These are phyloP conservation scores for Fundulus diaphanus DNA, from an alignment of 2,797 vertebrate genomes.

Conservation along the genomic window DNA sequence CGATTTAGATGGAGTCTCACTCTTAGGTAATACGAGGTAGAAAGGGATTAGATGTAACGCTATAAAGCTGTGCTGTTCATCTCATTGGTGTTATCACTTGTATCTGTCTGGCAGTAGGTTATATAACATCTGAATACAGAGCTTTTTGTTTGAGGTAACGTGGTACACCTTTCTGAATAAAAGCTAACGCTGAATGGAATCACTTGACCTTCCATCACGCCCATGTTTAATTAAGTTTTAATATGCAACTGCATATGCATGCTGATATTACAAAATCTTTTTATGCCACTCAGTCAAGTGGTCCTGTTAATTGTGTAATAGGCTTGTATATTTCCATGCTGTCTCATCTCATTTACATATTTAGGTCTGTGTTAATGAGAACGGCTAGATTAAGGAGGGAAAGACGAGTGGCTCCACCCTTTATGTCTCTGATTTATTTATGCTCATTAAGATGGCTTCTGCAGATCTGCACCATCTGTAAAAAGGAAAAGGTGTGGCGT, in stretches of 20 bases:
- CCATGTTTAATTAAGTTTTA: background rate
- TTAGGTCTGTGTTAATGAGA: slow-evolving; percentile 68
- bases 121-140: slow-evolving; percentile 40
- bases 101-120: slow-evolving; percentile 31
- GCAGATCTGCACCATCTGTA: slow-evolving; percentile 41
- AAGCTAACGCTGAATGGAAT: background rate
- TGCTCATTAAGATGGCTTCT: slow-evolving; percentile 51
- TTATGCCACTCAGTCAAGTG: slow-evolving; percentile 75
- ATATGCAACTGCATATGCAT: slow-evolving; percentile 37
- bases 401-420: slow-evolving; percentile 50
- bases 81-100: slow-evolving; percentile 37
- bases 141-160: slow-evolving; percentile 49
- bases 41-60: slow-evolving; percentile 64
- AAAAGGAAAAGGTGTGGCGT: slow-evolving; percentile 17
- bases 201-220: slow-evolving; percentile 8
- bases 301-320: slow-evolving; percentile 78
- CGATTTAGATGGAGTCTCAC: slow-evolving; percentile 67
- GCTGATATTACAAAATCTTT: slow-evolving; percentile 60
- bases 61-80: slow-evolving; percentile 52
- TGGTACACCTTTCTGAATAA: slow-evolving; percentile 1
- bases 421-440: slow-evolving; percentile 67
- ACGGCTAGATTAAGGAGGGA: slow-evolving; percentile 62
- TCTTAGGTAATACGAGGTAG: slow-evolving; percentile 65
- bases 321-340: slow-evolving; percentile 74
- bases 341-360: slow-evolving; percentile 79